phyloP scores from a whole-genome alignment of 2,797 vertebrate species.

The Antennarius maculatus region DNA sequence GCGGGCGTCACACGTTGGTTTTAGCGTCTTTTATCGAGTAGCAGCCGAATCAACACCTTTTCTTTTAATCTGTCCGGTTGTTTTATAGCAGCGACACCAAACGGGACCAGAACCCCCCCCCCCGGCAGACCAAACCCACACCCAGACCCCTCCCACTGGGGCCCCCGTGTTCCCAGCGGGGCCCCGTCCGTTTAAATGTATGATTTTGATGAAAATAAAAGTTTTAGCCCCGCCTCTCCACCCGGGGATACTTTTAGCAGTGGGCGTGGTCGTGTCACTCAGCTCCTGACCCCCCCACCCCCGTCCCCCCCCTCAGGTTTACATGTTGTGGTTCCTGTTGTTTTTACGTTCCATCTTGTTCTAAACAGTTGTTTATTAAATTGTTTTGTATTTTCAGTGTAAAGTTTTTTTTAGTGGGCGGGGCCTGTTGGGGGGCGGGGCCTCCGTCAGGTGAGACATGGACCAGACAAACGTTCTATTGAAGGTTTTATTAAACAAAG shows the following conservation, averaged over 20 bases:
- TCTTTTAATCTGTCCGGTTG: constrained; percentile 38
- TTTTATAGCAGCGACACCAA: constrained; percentile 56
- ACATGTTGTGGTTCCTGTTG: constrained; percentile 74
- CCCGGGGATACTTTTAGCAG: constrained; percentile 67
- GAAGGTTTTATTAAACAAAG: constrained; percentile 43
- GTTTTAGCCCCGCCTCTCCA: constrained; percentile 75
- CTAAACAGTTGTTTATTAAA: constrained; percentile 85
- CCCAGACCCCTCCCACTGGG: no score
- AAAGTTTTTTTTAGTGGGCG: constrained; percentile 8
- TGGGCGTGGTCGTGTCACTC: constrained; percentile 26
- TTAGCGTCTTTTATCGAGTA: no score
- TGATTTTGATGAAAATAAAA: constrained; percentile 77
- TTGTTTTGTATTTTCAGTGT: constrained; percentile 83
- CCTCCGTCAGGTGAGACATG: no score
- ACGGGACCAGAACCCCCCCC: constrained; percentile 69
- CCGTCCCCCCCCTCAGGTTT: constrained; percentile 58
- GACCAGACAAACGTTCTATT: not conserved
- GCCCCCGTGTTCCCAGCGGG: constrained; percentile 30
- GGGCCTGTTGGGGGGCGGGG: no score
- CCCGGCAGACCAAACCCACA: constrained; percentile 58
- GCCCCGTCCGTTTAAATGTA: constrained; percentile 81
- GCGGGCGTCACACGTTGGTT: constrained; percentile 41
- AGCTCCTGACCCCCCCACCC: constrained; percentile 8
- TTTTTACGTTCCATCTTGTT: constrained; percentile 82
- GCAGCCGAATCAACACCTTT: constrained; percentile 25